Evolutionary conservation across 2,113 vertebrate species (phyloP).

Genomic region (Lampris incognitus): DNA sequence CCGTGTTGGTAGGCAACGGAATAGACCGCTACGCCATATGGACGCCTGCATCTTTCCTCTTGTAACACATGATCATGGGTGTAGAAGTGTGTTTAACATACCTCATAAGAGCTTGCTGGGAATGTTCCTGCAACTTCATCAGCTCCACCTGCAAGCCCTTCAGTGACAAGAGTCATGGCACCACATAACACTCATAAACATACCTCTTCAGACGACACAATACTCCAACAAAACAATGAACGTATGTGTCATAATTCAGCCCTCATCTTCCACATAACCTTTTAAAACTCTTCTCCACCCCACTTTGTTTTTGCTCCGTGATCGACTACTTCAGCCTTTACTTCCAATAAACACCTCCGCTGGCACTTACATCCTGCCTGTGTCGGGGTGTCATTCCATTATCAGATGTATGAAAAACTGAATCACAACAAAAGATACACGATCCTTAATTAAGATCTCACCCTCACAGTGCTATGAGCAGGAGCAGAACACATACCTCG

Average conservation of each 20-base stretch:
- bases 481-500: conserved; percentile 62
- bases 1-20: too few relatives aligned
- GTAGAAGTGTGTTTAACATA: conserved; percentile 42
- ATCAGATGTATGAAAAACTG: too few relatives aligned
- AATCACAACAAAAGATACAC: too few relatives aligned
- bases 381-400: not conserved
- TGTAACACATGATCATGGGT: not conserved
- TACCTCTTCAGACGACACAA: not conserved
- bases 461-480: too few relatives aligned
- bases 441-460: too few relatives aligned
- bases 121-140: conserved; percentile 77
- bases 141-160: conserved; percentile 80
- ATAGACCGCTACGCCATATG: too few relatives aligned
- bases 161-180: conserved; percentile 25
- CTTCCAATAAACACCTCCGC: not conserved
- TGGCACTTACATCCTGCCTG: not conserved
- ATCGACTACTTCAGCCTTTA: too few relatives aligned
- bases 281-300: too few relatives aligned
- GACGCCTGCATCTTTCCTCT: too few relatives aligned
- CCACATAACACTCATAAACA: not conserved
- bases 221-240: not conserved
- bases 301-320: too few relatives aligned
- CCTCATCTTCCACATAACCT: too few relatives aligned
- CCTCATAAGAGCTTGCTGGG: conserved; percentile 78
- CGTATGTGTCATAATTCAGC: not conserved